Evolutionary conservation across 2,888 invertebrate species (phyloP).

Genomic region (Chymomyza procnemis): DNA sequence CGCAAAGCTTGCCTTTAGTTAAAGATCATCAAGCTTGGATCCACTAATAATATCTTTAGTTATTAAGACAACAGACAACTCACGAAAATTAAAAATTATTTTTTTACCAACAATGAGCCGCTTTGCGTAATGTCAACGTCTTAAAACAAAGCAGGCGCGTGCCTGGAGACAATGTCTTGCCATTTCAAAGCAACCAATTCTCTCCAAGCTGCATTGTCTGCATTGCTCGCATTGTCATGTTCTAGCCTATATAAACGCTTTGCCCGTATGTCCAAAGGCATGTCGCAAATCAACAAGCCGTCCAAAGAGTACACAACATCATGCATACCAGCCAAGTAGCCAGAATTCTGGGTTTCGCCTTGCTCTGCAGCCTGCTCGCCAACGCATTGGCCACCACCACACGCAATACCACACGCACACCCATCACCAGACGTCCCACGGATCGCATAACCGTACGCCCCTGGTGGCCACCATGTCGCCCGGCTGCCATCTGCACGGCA

Average conservation of each 20-base stretch:
- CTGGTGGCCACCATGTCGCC: slow-evolving; percentile 25
- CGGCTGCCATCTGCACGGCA: slow-evolving; percentile 34
- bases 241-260: not conserved
- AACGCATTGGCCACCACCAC: not conserved
- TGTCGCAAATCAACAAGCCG: not conserved
- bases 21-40: no score
- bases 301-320: not conserved
- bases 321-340: not conserved
- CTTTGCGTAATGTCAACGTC: not conserved
- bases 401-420: not conserved
- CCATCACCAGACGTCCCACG: not conserved
- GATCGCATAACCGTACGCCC: not conserved
- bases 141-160: not conserved
- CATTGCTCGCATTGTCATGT: no score
- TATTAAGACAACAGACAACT: no score
- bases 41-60: no score
- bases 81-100: no score
- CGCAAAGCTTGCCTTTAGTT: no score
- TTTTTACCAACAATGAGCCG: no score
- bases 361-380: not conserved
- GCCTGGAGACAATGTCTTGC: no score
- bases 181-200: no score
- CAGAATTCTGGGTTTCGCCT: not conserved
- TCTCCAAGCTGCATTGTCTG: not conserved
- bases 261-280: not conserved